Percentiles rank a stretch among this genome's conserved stretches.
Conservation (phyloP, 2,113 vertebrate species). For the Lontra canadensis region DNA sequence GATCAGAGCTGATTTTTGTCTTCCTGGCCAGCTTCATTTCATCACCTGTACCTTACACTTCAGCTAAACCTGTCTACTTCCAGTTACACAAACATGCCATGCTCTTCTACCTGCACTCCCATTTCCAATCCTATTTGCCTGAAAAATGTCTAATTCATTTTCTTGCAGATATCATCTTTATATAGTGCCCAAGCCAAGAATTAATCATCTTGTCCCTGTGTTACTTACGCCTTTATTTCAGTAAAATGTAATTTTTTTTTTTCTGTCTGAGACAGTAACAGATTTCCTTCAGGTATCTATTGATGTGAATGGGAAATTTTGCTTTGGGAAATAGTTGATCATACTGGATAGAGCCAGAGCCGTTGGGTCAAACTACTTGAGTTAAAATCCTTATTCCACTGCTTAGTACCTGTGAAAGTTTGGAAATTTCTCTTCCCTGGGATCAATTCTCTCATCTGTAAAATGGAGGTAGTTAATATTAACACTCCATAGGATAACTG, state of each 20-base stretch:
- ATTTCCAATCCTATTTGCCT: not conserved
- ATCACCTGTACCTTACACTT: not conserved
- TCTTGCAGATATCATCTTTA: not conserved
- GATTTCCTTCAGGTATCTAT: not conserved
- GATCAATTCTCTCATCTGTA: not conserved
- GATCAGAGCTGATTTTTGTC: not conserved
- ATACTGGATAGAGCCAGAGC: not conserved
- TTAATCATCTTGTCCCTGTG: not conserved
- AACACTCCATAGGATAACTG: not conserved
- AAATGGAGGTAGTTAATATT: not conserved
- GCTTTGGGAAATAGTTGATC: not conserved
- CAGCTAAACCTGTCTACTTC: not conserved
- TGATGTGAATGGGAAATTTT: not conserved
- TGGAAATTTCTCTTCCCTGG: not conserved
- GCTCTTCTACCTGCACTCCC: not conserved
- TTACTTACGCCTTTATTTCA: not conserved
- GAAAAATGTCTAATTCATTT: not conserved
- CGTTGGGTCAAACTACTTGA: not conserved
- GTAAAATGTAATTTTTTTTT: not conserved
- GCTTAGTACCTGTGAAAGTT: not conserved
- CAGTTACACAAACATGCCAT: not conserved
- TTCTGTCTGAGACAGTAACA: not conserved
- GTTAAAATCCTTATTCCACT: not conserved
- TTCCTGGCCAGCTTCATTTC: not conserved
- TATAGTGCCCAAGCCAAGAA: not conserved